Percentiles rank a stretch among this genome's conserved stretches.
Conservation (phyloP, 2,797 vertebrate genomes). For the Myripristis jacobus region DNA sequence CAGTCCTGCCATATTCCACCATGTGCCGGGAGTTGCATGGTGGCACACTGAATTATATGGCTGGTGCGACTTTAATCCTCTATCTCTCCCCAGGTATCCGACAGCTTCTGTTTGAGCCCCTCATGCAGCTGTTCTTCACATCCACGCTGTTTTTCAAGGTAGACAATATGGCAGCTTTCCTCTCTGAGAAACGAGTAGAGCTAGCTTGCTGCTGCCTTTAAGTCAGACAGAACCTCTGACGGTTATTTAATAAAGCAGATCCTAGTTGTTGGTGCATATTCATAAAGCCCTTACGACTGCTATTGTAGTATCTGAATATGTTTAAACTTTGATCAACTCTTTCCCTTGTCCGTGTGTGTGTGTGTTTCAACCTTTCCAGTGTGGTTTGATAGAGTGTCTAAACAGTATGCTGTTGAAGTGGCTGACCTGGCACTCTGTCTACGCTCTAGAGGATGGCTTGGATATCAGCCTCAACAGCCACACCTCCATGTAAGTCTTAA, state of each 20-base stretch:
- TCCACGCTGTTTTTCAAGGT: slow-evolving; percentile 96
- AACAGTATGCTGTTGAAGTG: slow-evolving; percentile 91
- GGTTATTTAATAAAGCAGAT: background rate
- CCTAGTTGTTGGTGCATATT: slow-evolving; percentile 16
- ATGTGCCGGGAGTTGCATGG: background rate
- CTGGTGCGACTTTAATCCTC: slow-evolving; percentile 37
- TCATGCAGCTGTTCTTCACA: slow-evolving; percentile 92
- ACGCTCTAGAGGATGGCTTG: slow-evolving; percentile 78
- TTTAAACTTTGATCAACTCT: slow-evolving; percentile 9
- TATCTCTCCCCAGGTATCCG: slow-evolving; percentile 82
- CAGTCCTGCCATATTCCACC: background rate
- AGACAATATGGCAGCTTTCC: slow-evolving; percentile 29
- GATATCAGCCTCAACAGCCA: slow-evolving; percentile 85
- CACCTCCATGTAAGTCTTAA: slow-evolving; percentile 80
- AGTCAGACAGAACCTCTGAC: background rate
- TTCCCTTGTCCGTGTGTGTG: slow-evolving; percentile 8
- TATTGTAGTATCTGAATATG: slow-evolving; percentile 5
- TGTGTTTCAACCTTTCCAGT: slow-evolving; percentile 76
- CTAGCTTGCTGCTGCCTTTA: background rate
- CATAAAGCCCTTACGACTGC: background rate
- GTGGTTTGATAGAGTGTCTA: slow-evolving; percentile 90
- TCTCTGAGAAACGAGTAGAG: background rate
- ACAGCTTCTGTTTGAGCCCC: slow-evolving; percentile 85
- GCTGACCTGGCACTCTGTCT: slow-evolving; percentile 87
- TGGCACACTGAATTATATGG: background rate